Conservation (phyloP, 2,113 vertebrate species). For the Lagopus muta region DNA sequence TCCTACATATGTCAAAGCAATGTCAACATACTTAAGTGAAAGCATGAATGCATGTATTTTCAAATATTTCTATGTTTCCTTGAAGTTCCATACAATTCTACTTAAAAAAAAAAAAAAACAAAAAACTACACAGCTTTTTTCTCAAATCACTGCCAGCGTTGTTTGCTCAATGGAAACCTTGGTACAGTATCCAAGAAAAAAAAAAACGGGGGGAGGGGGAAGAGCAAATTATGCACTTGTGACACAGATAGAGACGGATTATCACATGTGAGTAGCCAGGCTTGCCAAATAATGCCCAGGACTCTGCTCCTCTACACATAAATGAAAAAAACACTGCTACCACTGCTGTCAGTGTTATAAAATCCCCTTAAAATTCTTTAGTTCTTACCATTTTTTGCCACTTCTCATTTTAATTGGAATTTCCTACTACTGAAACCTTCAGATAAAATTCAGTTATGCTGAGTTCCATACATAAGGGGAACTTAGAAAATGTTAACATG, state of each 20-base stretch:
- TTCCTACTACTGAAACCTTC: neutral
- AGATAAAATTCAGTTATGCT: neutral
- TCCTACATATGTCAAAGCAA: neutral
- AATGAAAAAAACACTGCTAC: neutral
- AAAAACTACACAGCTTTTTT: neutral
- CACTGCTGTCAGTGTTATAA: neutral
- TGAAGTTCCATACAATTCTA: neutral
- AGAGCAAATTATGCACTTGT: neutral
- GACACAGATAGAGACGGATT: neutral
- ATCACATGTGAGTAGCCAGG: neutral
- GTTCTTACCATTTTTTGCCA: no score
- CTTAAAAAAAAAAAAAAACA: neutral
- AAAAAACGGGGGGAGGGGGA: neutral
- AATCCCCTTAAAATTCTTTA: neutral
- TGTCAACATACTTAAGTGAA: neutral
- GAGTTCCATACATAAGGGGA: neutral
- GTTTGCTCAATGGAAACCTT: neutral
- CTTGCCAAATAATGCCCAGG: neutral
- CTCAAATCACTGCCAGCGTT: neutral
- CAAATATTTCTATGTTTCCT: neutral
- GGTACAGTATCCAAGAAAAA: fast-evolving
- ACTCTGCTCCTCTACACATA: neutral
- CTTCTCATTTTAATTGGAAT: neutral
- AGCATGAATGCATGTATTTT: neutral
- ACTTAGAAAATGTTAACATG: neutral